Evolutionary conservation across 2,888 invertebrate species (phyloP).

Genomic region (Cryptocheilus praepositus): DNA sequence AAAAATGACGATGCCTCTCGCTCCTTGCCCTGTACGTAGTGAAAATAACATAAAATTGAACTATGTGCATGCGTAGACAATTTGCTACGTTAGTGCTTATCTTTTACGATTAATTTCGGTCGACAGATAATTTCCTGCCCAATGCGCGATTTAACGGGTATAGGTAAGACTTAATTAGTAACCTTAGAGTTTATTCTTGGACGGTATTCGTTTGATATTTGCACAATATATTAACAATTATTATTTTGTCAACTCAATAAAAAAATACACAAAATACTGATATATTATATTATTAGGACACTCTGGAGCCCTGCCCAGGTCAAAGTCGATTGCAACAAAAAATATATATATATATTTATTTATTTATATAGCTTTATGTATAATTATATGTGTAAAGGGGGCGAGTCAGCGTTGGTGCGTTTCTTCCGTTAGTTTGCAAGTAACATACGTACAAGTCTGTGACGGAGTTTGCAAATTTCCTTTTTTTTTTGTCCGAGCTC

Average conservation of each 20-base stretch:
- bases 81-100: too few species aligned
- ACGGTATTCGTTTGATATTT: conserved; percentile 73
- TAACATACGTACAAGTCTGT: conserved; percentile 38
- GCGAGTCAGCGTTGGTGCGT: conserved; percentile 49
- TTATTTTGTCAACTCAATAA: conserved; percentile 66
- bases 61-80: too few species aligned
- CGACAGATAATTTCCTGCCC: neutral
- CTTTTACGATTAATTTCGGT: too few species aligned
- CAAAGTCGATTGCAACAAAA: conserved; percentile 69
- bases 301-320: conserved; percentile 70
- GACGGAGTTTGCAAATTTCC: conserved; percentile 1
- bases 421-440: conserved; percentile 37
- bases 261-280: conserved; percentile 71
- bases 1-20: too few species aligned
- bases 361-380: conserved; percentile 50
- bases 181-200: conserved; percentile 71
- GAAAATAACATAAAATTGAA: too few species aligned
- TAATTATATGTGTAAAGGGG: conserved; percentile 54
- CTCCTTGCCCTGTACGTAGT: too few species aligned
- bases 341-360: conserved; percentile 61
- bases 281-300: conserved; percentile 68
- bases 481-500: neutral
- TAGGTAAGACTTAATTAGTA: conserved; percentile 51
- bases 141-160: conserved; percentile 7
- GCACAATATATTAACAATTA: conserved; percentile 73